Evolutionary conservation across 2,797 vertebrate genomes (phyloP), one percentile per base, ranked within the genome.

Genomic region (Peromyscus aztecus): DNA sequence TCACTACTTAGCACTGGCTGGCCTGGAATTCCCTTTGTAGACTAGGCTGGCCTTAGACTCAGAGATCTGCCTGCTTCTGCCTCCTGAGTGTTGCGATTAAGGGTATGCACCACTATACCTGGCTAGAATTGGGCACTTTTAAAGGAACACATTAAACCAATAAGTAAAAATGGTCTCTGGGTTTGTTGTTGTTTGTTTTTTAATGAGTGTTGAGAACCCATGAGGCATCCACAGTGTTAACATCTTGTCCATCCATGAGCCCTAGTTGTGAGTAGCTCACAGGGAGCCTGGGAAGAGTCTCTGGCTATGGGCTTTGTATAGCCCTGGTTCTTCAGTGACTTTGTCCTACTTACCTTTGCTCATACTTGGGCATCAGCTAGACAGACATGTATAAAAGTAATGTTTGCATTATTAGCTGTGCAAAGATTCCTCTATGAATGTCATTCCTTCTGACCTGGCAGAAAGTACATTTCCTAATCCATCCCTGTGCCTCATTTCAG

Each of bases 101-200:
- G 80, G 52, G 75, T 59, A 11, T 85, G 6, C 0, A 10, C 16
- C n/a, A 57, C 27, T 19, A 31, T 9, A 10, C 31, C 21, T 49
- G 52, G 24, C 29, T 24, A 90, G 63, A 83, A 75, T 46, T 94
- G 82, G 84, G 29, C 55, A 57, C 73, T 93, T 91, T 57, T 77
- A 96, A 96, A 95, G 76, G 69, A 85, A 84, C 84, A 77, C 57
- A 31, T 61, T 90, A 95, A 91, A 84, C 43, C 57, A 82, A 2
- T 85, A 75, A 43, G 91, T 83, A 92, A 96, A 95, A 91, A 73
- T 61, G 91, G 23, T 86, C 59, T 86, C 27, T 71, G 71, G 10
- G 37, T 71, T 75, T 75, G 37, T 75, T 43, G 2, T 93, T 85
- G 37, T 7, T 52, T 31, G 63, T 31, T 31, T 78, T 69, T 88